Percentiles rank a stretch among this genome's conserved stretches.
phyloP scores from a whole-genome alignment of 1,140 invertebrate genomes.

The Galleria mellonella region DNA sequence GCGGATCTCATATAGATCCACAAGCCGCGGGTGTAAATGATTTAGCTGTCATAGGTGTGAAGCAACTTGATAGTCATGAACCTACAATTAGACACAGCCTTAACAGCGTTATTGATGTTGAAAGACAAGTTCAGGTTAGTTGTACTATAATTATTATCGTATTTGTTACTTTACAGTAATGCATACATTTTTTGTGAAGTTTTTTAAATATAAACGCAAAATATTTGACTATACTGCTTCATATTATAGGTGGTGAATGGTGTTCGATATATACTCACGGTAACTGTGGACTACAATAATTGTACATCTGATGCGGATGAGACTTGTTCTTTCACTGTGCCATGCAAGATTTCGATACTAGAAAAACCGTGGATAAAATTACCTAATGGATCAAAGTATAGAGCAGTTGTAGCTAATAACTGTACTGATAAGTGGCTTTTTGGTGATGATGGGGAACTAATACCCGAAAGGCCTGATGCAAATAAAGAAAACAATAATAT shows the following conservation, averaged over 20 bases:
- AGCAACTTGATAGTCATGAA: slow-evolving; percentile 58
- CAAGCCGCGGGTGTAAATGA: slow-evolving; percentile 57
- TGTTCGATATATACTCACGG: slow-evolving; percentile 57
- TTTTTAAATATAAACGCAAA: no score
- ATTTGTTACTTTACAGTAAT: no score
- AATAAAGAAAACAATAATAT: no score
- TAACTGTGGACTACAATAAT: slow-evolving; percentile 46
- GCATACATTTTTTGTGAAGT: no score
- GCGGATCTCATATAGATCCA: slow-evolving; percentile 52
- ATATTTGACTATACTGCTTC: slow-evolving; percentile 5
- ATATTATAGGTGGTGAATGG: slow-evolving; percentile 65
- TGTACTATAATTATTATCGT: neutral
- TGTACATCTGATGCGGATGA: slow-evolving; percentile 29
- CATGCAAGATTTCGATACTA: slow-evolving; percentile 58
- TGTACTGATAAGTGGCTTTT: slow-evolving; percentile 66
- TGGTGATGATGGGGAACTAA: slow-evolving; percentile 54
- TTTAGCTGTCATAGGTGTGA: slow-evolving; percentile 42
- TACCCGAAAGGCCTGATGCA: slow-evolving; percentile 13
- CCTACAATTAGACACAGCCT: slow-evolving; percentile 41
- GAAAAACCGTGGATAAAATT: slow-evolving; percentile 68
- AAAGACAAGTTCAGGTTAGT: slow-evolving; percentile 67
- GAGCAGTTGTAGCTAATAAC: slow-evolving; percentile 64
- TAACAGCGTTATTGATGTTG: slow-evolving; percentile 48
- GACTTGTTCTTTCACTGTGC: slow-evolving; percentile 22
- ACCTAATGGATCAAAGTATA: slow-evolving; percentile 58